Percentiles rank a stretch among this genome's conserved stretches.
Evolutionary conservation across 2,797 vertebrate genomes (phyloP).

Genomic region (Helarctos malayanus): DNA sequence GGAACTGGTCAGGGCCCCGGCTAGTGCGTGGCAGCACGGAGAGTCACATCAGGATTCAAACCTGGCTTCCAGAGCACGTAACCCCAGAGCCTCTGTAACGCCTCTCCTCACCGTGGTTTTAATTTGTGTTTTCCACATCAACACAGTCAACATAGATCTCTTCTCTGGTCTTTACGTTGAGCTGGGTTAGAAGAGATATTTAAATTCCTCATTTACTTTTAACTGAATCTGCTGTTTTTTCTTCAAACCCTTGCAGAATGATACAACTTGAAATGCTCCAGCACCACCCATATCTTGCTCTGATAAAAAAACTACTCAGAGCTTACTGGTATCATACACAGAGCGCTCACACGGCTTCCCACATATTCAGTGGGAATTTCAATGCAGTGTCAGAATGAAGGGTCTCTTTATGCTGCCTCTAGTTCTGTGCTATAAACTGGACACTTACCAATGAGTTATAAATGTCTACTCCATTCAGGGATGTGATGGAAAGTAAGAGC

Average conservation of each 20-base stretch:
- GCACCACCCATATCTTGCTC: slow-evolving; percentile 1
- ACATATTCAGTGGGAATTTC: neutral
- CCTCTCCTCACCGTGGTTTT: neutral
- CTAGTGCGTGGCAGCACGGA: neutral
- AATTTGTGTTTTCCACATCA: neutral
- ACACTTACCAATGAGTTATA: neutral
- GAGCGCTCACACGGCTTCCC: neutral
- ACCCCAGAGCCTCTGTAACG: neutral
- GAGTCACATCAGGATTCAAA: neutral
- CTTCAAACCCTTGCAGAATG: slow-evolving; percentile 36
- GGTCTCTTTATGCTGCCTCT: neutral
- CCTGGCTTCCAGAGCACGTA: neutral
- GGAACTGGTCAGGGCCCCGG: neutral
- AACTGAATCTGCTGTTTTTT: slow-evolving; percentile 31
- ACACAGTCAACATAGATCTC: neutral
- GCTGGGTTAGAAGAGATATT: neutral
- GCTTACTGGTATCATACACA: neutral
- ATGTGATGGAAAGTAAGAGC: neutral
- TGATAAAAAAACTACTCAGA: slow-evolving; percentile 21
- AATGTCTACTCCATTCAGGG: neutral
- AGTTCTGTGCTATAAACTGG: neutral
- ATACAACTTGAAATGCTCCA: neutral
- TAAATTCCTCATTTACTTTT: slow-evolving; percentile 37
- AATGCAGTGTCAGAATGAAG: neutral
- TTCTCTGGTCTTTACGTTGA: neutral